Evolutionary conservation across 1,140 invertebrate genomes (phyloP), one percentile per base, ranked within the genome.

Genomic region (Zaprionus africanus): DNA sequence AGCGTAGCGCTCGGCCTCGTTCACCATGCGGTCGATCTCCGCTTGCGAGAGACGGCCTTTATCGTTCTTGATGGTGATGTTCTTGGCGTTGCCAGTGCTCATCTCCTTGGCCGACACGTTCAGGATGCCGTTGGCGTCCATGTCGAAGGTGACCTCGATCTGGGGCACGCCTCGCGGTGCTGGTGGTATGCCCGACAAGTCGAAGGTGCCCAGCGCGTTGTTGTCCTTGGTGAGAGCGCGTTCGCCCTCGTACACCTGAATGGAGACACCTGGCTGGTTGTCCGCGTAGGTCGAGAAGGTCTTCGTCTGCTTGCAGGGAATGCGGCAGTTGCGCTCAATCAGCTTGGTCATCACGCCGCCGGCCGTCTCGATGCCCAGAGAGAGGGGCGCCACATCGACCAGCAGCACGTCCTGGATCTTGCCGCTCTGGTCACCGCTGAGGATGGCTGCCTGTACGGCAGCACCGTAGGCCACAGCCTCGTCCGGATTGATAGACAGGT

Each of bases 1-100:
- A n/a, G 82, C 84, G 58, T 88, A 91, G 26, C 74, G 77, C 68
- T 91, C 87, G 7, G 87, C 87, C 63, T 91, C 87, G 71, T 76
- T 81, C 5, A 91, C 84, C 87, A 91, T 91, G 66, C 87, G 82
- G 65, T 98, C 96, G 82, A 98, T 98, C 75, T 97, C 96, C 26
- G 96, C 96, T 84, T 97, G 97, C 11, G 94, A 95, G 5, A 97
- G 93, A 63, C 97, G 94, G 41, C 96, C 96, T 87, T 97, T 97
- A 91, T 98, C 97, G 87, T 97, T 97, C 34, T 96, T 97, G 72
- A 97, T 97, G 15, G 96, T 97, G 78, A 98, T 97, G 86, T 97
- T 96, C 94, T 94, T 64, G 92, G 94, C 51, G 94, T 93, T 94
- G 5, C 94, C 94, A 1, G 94, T 94, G 60, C 93, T 93, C 68